A percentile compares a stretch with the other conserved stretches of the same genome.
Conservation (phyloP, 2,888 invertebrate genomes). For the Platerodrilus igneus region DNA sequence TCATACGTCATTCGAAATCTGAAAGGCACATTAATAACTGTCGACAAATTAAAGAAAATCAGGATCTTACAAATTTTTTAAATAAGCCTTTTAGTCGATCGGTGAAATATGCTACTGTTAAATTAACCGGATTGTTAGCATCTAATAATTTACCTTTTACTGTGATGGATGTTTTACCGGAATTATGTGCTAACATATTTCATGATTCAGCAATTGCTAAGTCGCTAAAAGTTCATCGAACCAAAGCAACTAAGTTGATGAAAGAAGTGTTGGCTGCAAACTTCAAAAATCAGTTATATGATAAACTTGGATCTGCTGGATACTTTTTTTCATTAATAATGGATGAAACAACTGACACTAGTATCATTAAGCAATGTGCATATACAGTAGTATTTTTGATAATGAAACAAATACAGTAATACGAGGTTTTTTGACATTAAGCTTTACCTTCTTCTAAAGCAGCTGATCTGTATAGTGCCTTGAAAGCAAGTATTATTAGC, state of each 20-base stretch:
- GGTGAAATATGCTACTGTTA: no score
- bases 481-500: neutral
- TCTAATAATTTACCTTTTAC: neutral
- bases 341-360: slow-evolving; percentile 1
- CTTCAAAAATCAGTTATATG: no score
- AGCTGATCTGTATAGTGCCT: neutral
- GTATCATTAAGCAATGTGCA: slow-evolving; percentile 2
- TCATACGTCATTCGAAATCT: neutral
- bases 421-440: neutral
- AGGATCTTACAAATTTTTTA: no score
- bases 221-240: neutral
- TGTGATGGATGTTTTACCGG: neutral
- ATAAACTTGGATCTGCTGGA: no score
- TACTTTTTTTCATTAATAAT: slow-evolving; percentile 5
- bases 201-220: neutral
- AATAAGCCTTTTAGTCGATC: no score
- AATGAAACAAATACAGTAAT: neutral
- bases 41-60: neutral
- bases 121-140: neutral
- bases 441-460: neutral
- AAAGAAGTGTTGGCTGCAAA: neutral
- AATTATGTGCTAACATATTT: neutral
- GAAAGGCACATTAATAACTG: neutral
- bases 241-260: neutral
- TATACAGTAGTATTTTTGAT: neutral